These are phyloP conservation scores for Halcyon leucocephala DNA, from an alignment of 2,797 vertebrate species.

Conservation along the genomic window DNA sequence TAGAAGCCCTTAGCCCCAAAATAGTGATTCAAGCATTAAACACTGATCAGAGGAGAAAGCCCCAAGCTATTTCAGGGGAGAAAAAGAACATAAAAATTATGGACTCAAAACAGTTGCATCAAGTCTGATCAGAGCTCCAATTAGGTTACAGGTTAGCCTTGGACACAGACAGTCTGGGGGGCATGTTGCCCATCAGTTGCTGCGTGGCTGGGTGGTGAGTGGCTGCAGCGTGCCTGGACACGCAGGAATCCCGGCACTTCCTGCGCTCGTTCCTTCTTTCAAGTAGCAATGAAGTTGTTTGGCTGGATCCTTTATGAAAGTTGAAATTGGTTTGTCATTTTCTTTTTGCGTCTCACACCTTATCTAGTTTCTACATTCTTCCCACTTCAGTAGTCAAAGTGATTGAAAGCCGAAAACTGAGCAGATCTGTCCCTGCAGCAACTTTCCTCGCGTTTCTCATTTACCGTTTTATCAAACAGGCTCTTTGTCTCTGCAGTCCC, in stretches of 20 bases:
- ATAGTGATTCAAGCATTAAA: not conserved
- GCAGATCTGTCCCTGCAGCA: conserved; percentile 82
- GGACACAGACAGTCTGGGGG: not conserved
- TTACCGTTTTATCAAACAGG: conserved; percentile 82
- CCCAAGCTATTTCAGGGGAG: not conserved
- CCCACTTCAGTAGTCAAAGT: conserved; percentile 80
- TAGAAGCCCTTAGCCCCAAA: not conserved
- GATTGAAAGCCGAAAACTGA: conserved; percentile 85
- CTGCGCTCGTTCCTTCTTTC: fast-evolving
- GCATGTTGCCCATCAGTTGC: fast-evolving
- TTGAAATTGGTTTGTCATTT: conserved; percentile 67
- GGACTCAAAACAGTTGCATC: not conserved
- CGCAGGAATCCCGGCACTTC: not conserved
- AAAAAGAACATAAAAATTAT: not conserved
- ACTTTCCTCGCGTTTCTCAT: conserved; percentile 84
- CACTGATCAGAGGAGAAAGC: not conserved
- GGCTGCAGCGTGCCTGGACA: not conserved
- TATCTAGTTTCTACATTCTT: conserved; percentile 83
- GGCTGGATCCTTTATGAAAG: conserved; percentile 48
- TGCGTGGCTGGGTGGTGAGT: fast-evolving
- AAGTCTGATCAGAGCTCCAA: not conserved
- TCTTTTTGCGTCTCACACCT: conserved; percentile 60
- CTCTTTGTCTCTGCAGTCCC: conserved; percentile 80
- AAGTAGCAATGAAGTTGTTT: conserved; percentile 34
- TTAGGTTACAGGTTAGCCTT: not conserved